These are phyloP conservation scores for Mythimna vitellina DNA, from an alignment of 2,888 invertebrate genomes.

Conservation along the genomic window DNA sequence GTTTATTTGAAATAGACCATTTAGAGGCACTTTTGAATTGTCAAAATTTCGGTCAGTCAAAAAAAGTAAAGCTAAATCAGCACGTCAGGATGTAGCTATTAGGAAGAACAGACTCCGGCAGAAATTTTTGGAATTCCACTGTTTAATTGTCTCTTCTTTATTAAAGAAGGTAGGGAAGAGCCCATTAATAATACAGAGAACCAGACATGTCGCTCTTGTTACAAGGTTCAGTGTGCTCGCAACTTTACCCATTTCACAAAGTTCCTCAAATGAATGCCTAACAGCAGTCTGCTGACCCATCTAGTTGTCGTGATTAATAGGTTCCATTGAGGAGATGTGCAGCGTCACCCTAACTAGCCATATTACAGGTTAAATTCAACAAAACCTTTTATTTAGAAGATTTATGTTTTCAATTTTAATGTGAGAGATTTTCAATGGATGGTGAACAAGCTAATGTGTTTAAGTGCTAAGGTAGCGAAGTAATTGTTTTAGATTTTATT, in stretches of 20 bases:
- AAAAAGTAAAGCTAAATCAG: too few species aligned
- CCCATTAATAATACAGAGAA: background rate
- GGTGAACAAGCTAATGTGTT: background rate
- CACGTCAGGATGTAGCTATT: too few species aligned
- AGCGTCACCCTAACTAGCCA: conserved; percentile 47
- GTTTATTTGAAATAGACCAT: too few species aligned
- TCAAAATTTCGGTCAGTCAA: too few species aligned
- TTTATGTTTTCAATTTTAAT: conserved; percentile 25
- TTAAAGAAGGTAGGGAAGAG: too few species aligned
- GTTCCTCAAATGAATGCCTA: conserved; percentile 59
- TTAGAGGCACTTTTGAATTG: too few species aligned
- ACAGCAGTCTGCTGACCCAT: conserved; percentile 41
- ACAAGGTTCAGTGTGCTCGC: conserved; percentile 26
- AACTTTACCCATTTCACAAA: conserved; percentile 52
- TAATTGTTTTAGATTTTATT: background rate
- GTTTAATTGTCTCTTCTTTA: too few species aligned
- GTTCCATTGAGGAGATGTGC: conserved; percentile 47
- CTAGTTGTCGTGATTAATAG: conserved; percentile 68
- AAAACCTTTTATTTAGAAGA: conserved; percentile 19
- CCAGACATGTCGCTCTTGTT: background rate
- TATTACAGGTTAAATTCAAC: conserved; percentile 42
- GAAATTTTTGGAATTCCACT: too few species aligned
- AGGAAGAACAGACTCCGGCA: too few species aligned
- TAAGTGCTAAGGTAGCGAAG: background rate
- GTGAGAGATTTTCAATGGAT: conserved; percentile 3